Percentiles rank a stretch among this genome's conserved stretches.
Conservation (phyloP, 2,888 invertebrate genomes). For the Pollenia angustigena region DNA sequence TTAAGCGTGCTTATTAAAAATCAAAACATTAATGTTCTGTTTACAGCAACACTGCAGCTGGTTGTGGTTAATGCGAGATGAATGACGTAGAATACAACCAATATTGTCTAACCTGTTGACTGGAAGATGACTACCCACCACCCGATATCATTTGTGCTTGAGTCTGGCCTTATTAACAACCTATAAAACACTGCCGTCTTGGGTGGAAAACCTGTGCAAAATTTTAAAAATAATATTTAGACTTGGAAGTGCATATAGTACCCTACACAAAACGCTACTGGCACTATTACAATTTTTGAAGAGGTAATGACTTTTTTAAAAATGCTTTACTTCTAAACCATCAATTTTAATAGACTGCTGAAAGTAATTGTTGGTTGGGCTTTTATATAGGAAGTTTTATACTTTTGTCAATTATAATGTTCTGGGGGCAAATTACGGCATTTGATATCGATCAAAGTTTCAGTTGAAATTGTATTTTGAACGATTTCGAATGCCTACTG, state of each 20-base stretch:
- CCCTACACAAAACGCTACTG: too few species aligned
- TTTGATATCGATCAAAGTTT: too few species aligned
- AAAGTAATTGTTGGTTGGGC: too few species aligned
- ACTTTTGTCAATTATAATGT: too few species aligned
- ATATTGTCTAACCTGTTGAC: slow-evolving; percentile 64
- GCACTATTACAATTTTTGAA: too few species aligned
- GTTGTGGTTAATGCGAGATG: not conserved
- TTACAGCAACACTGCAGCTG: not conserved
- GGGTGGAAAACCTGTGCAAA: slow-evolving; percentile 24
- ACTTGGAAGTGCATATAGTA: not conserved
- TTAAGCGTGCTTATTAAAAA: slow-evolving; percentile 64
- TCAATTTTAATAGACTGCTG: too few species aligned
- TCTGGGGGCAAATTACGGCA: too few species aligned
- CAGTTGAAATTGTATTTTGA: too few species aligned
- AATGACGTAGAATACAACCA: slow-evolving; percentile 40
- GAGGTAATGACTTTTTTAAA: too few species aligned
- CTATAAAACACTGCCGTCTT: not conserved
- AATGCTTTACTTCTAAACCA: too few species aligned
- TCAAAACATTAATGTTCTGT: slow-evolving; percentile 33
- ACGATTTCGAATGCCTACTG: too few species aligned
- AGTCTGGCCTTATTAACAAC: not conserved
- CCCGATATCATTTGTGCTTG: slow-evolving; percentile 37
- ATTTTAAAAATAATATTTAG: slow-evolving; percentile 8
- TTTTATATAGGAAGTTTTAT: too few species aligned
- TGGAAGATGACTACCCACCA: slow-evolving; percentile 52